phyloP scores from a whole-genome alignment of 2,113 vertebrate genomes.

The Cardinalis cardinalis region DNA sequence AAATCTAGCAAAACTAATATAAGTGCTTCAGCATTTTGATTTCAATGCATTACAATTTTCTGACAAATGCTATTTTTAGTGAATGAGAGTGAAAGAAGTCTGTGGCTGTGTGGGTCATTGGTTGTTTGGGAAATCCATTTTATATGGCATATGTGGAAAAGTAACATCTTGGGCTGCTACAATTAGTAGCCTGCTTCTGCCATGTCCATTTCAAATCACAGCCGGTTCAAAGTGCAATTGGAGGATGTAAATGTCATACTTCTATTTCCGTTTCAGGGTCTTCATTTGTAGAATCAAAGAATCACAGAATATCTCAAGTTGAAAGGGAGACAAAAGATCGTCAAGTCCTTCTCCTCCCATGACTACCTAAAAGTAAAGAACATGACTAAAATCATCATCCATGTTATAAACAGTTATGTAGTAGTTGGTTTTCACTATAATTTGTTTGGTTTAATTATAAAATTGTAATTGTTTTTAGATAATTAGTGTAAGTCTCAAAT shows the following conservation, averaged over 20 bases:
- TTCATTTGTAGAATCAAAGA: background rate
- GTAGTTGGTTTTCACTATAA: background rate
- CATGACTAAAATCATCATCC: background rate
- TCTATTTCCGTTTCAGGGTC: constrained; percentile 3
- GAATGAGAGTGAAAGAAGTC: background rate
- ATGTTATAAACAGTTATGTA: background rate
- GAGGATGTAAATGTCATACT: background rate
- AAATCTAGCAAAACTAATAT: background rate
- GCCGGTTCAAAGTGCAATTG: background rate
- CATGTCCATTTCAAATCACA: background rate
- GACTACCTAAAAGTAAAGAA: background rate
- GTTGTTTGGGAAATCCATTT: background rate
- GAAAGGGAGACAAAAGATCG: background rate
- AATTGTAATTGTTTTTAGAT: background rate
- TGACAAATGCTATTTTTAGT: background rate
- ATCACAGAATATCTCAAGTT: background rate
- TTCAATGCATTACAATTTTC: background rate
- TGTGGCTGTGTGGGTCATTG: background rate
- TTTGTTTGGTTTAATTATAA: background rate
- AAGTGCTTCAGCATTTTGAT: background rate
- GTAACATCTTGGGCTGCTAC: background rate
- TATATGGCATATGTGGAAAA: background rate
- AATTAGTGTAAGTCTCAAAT: background rate
- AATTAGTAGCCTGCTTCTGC: background rate
- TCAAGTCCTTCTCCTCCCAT: background rate